Conservation (phyloP, 2,888 invertebrate species). For the Eubasilissa splendida region DNA sequence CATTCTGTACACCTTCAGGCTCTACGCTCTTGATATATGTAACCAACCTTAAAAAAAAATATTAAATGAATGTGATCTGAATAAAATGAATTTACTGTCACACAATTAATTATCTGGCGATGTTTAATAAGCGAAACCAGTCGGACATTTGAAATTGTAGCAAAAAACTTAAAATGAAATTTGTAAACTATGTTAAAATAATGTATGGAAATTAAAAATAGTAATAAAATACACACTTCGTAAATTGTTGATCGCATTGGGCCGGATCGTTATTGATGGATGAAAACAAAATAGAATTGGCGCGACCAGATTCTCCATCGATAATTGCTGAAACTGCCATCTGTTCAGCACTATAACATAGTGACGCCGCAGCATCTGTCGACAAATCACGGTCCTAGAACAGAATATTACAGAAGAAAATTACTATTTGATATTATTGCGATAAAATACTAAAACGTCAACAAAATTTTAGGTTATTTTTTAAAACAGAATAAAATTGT, state of each 20-base stretch:
- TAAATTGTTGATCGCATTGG: constrained; percentile 83
- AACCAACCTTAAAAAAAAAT: constrained; percentile 69
- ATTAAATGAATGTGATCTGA: neutral
- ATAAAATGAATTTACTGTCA: neutral
- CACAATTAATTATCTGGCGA: too few relatives aligned
- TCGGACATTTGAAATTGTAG: neutral
- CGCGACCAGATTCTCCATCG: constrained; percentile 80
- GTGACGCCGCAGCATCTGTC: constrained; percentile 71
- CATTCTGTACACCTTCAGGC: constrained; percentile 76
- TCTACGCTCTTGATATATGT: constrained; percentile 78
- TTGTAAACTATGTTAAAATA: neutral
- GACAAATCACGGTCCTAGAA: constrained; percentile 76
- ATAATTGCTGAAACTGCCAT: constrained; percentile 80
- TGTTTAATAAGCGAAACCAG: neutral
- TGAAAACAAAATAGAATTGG: constrained; percentile 84
- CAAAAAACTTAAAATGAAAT: neutral
- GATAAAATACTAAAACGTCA: constrained; percentile 46
- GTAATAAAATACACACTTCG: constrained; percentile 70
- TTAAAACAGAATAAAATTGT: constrained; percentile 59
- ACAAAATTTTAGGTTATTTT: constrained; percentile 43
- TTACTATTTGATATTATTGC: constrained; percentile 39
- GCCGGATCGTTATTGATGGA: constrained; percentile 83
- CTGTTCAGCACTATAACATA: constrained; percentile 77
- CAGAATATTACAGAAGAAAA: constrained; percentile 24
- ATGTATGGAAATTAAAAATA: neutral